Evolutionary conservation across 2,113 vertebrate genomes (phyloP), one percentile per base, ranked within the genome.

Genomic region (Nothocercus nigrocapillus): DNA sequence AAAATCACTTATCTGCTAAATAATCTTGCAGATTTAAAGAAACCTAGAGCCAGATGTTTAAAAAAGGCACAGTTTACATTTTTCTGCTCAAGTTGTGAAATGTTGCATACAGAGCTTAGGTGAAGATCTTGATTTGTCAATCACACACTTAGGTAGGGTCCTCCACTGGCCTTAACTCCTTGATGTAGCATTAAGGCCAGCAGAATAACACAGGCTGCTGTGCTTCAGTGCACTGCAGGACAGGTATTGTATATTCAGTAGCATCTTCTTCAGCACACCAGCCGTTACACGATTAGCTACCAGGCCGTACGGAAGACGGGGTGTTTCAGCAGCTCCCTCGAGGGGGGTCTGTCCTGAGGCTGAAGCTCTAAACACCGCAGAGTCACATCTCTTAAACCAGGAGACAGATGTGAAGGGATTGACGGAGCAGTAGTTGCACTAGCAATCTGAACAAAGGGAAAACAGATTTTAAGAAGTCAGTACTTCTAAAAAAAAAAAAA

Each of bases 291-390:
- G 85, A 88, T 13, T 62, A 91, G 95, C 98, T 98, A 99, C 99
- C 98, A 99, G 0, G 97, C 97, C 44, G 98, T 98, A 94, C 98
- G 98, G 95, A 99, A 99, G 95, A 98, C 98, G 3, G 99, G 98
- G 91, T 99, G 98, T 90, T 99, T 99, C 92, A 99, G 98, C 63
- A 99, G 98, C 91, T 99, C 98, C 94, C 98, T 97, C 3, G 98
- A 98, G 3, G 98, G 97, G 25, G 98, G 98, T 91, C 99, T 98
- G 95, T 99, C 99, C 89, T 98, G 95, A 95, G 99, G 99, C 75
- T 99, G 98, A 89, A 99, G 98, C 90, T 99, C 98, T 94, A 99
- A 97, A 96, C 99, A 99, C 13, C 98, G 98, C 92, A 99, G 98
- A 36, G 98, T 98, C 88, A 99, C 98, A 54, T 99, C 99, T 66